Conservation (phyloP, 2,888 invertebrate genomes). For the Argyra leucocephala region DNA sequence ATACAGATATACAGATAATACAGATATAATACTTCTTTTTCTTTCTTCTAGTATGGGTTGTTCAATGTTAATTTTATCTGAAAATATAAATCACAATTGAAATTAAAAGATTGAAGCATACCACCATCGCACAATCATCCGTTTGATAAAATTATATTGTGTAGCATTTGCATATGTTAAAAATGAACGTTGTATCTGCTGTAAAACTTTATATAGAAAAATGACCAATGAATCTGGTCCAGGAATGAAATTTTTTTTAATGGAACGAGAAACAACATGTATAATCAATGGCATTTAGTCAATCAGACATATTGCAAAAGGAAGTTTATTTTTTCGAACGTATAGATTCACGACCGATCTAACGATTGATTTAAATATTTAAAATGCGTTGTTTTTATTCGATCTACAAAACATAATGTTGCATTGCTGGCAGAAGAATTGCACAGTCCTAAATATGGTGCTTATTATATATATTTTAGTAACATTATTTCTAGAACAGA, state of each 20-base stretch:
- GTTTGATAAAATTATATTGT: too few relatives aligned
- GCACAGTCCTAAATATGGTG: slow-evolving; percentile 85
- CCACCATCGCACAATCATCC: too few relatives aligned
- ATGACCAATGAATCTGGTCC: slow-evolving; percentile 97
- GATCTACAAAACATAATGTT: slow-evolving; percentile 92
- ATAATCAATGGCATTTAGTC: slow-evolving; percentile 96
- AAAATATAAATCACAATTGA: too few relatives aligned
- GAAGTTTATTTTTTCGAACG: slow-evolving; percentile 96
- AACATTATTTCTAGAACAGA: slow-evolving; percentile 96
- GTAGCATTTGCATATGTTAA: too few relatives aligned
- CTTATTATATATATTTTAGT: slow-evolving; percentile 96
- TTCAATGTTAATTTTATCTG: too few relatives aligned
- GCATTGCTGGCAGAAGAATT: slow-evolving; percentile 83
- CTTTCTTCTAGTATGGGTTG: too few relatives aligned
- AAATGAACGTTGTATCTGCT: slow-evolving; percentile 87
- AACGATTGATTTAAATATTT: slow-evolving; percentile 80
- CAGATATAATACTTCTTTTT: too few relatives aligned
- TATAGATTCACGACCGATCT: slow-evolving; percentile 57
- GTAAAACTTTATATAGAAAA: slow-evolving; percentile 86
- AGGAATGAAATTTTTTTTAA: slow-evolving; percentile 96
- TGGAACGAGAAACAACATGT: slow-evolving; percentile 98
- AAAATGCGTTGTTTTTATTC: slow-evolving; percentile 89
- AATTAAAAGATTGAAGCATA: too few relatives aligned
- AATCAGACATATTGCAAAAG: slow-evolving; percentile 95
- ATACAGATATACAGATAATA: too few relatives aligned